Percentiles rank a stretch among this genome's conserved stretches.
phyloP scores from a whole-genome alignment of 2,113 vertebrate genomes.

The Lophochroa leadbeateri region DNA sequence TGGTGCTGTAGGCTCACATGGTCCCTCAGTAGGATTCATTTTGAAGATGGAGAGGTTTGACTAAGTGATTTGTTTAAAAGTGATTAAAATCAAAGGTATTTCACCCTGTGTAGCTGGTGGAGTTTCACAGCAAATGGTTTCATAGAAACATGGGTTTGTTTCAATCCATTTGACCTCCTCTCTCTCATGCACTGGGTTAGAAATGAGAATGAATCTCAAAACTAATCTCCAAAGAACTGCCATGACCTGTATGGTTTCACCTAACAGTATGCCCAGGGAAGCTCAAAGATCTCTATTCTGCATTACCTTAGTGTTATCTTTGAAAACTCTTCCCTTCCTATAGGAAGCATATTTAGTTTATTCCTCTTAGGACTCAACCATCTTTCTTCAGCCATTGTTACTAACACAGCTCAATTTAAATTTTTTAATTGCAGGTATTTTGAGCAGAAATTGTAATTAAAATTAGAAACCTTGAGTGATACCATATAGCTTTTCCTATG shows the following conservation, averaged over 20 bases:
- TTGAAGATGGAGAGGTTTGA: conserved; percentile 7
- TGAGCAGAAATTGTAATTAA: background rate
- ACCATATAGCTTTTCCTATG: background rate
- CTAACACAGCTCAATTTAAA: background rate
- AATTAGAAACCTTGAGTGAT: background rate
- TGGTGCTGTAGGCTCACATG: background rate
- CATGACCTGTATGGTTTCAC: background rate
- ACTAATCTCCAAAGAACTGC: background rate
- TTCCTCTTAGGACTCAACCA: background rate
- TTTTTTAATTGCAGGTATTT: background rate
- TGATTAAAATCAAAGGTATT: conserved; percentile 16
- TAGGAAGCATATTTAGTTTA: background rate
- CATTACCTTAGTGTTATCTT: background rate
- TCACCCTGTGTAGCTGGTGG: background rate
- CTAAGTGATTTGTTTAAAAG: conserved; percentile 9
- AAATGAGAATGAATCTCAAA: conserved; percentile 21
- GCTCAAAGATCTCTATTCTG: background rate
- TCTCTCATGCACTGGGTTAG: background rate
- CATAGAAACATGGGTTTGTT: background rate
- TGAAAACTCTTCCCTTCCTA: background rate
- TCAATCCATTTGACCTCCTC: conserved; percentile 2
- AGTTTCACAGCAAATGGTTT: background rate
- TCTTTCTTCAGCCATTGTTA: background rate
- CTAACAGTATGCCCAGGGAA: background rate
- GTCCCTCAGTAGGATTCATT: background rate